Evolutionary conservation across 2,888 invertebrate species (phyloP).

Genomic region (Eubasilissa splendida): DNA sequence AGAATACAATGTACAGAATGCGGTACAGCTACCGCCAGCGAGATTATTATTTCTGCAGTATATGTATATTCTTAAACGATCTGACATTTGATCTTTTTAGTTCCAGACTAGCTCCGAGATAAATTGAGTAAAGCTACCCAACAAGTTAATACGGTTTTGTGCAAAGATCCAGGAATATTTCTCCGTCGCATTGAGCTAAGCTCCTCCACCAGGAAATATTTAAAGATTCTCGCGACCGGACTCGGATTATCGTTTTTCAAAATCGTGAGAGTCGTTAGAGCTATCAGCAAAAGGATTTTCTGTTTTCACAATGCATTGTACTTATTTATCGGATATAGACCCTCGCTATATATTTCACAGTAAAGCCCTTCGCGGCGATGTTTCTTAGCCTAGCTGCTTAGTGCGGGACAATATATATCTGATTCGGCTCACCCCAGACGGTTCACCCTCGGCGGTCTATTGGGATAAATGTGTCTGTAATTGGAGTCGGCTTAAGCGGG

Average conservation of each 20-base stretch:
- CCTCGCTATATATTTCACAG: conserved; percentile 22
- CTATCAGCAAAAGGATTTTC: neutral
- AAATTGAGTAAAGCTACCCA: too few species aligned
- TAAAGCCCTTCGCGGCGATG: conserved; percentile 14
- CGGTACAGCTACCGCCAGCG: too few species aligned
- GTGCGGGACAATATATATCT: conserved; percentile 12
- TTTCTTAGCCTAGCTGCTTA: conserved; percentile 13
- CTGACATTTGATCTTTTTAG: too few species aligned
- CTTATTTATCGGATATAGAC: conserved; percentile 30
- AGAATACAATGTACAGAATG: too few species aligned
- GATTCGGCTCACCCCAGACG: conserved; percentile 14
- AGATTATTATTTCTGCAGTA: too few species aligned
- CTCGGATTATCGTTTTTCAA: conserved; percentile 23
- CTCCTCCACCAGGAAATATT: too few species aligned
- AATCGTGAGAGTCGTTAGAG: conserved; percentile 12
- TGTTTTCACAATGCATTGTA: conserved; percentile 17
- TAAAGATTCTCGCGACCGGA: too few species aligned
- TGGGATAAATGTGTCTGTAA: conserved; percentile 25
- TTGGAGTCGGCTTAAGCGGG: conserved; percentile 16
- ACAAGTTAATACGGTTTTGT: too few species aligned
- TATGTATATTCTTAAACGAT: too few species aligned
- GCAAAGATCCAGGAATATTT: too few species aligned
- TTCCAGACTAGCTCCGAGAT: too few species aligned
- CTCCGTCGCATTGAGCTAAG: too few species aligned
- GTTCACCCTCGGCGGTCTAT: conserved; percentile 28